phyloP scores from a whole-genome alignment of 2,113 vertebrate species.

The Turdus rufiventris region DNA sequence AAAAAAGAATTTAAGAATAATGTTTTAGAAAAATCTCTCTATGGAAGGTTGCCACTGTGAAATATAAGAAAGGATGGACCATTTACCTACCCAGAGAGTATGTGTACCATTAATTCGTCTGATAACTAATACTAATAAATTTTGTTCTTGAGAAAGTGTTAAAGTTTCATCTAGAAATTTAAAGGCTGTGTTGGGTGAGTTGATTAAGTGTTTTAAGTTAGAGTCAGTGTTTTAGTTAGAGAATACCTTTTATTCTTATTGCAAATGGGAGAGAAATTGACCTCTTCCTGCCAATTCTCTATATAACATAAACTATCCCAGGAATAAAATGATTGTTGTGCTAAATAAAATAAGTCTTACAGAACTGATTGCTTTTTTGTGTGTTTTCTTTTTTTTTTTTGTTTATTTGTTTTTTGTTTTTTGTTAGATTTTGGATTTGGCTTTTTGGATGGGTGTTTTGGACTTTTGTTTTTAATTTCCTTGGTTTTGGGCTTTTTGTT shows the following conservation, averaged over 20 bases:
- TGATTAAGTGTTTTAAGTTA: neutral
- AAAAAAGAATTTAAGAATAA: neutral
- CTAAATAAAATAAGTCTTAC: neutral
- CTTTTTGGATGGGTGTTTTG: neutral
- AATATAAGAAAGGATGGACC: neutral
- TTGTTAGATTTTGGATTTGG: neutral
- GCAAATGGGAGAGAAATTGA: neutral
- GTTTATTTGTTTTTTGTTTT: no score
- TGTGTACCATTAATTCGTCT: neutral
- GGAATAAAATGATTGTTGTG: neutral
- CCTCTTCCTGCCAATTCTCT: neutral
- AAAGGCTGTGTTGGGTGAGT: neutral
- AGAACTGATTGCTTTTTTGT: neutral
- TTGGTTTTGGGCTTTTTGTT: rapidly evolving
- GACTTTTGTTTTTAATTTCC: rapidly evolving
- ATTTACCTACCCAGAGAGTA: neutral
- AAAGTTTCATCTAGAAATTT: neutral
- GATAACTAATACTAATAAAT: neutral
- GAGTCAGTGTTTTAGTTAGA: neutral
- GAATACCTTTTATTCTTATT: neutral
- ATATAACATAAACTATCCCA: neutral
- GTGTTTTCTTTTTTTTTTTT: neutral
- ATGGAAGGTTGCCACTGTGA: neutral
- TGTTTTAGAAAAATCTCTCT: neutral
- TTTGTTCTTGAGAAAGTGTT: neutral